phyloP scores from a whole-genome alignment of 2,113 vertebrate genomes.

The Bostrychus sinensis region DNA sequence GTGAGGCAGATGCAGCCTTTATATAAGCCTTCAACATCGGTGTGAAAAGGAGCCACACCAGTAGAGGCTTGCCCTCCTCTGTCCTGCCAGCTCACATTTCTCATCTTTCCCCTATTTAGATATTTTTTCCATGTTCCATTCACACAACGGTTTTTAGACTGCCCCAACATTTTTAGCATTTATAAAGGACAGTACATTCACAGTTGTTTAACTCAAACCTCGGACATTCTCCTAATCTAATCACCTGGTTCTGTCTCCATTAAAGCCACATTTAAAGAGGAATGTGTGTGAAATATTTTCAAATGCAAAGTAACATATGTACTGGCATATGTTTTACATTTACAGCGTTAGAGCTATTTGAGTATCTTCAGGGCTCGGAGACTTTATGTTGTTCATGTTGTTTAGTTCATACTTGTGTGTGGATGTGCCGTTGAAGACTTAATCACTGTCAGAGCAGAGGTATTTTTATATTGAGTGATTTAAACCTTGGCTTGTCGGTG shows the following conservation, averaged over 20 bases:
- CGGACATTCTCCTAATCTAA: no score
- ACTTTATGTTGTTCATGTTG: no score
- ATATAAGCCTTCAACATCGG: slow-evolving; percentile 66
- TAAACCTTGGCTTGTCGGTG: slow-evolving; percentile 2
- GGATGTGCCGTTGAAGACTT: neutral
- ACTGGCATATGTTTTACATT: slow-evolving; percentile 10
- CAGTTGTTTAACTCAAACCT: no score
- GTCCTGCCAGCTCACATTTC: slow-evolving; percentile 41
- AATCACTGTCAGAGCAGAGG: slow-evolving; percentile 7
- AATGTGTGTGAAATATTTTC: slow-evolving; percentile 1
- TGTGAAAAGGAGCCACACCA: slow-evolving; percentile 60
- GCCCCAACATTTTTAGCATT: no score
- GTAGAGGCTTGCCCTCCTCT: slow-evolving; percentile 66
- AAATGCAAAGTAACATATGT: no score
- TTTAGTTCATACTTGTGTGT: neutral
- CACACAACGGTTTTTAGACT: neutral
- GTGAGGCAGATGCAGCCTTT: slow-evolving; percentile 65
- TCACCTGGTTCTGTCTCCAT: neutral
- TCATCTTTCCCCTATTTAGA: slow-evolving; percentile 20
- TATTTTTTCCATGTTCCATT: slow-evolving; percentile 12
- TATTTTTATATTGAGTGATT: slow-evolving; percentile 14
- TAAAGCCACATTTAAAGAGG: slow-evolving; percentile 2
- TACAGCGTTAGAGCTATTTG: neutral
- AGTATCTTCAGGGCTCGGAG: no score
- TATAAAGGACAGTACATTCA: no score